A percentile compares a stretch with the other conserved stretches of the same genome.
Conservation (phyloP, 2,888 invertebrate species). For the Spatulosminthurus flaviceps region DNA sequence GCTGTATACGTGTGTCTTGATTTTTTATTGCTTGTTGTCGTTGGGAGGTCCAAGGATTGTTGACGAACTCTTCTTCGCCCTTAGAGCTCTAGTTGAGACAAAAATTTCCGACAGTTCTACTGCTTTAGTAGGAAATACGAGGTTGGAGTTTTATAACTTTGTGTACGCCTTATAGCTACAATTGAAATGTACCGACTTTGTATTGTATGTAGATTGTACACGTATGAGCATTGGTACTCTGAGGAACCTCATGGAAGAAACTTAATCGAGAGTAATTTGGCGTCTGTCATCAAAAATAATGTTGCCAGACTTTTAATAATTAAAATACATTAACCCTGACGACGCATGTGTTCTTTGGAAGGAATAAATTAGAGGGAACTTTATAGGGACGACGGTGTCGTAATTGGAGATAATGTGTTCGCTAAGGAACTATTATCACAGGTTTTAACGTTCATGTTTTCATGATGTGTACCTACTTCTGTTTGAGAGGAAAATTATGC, state of each 20-base stretch:
- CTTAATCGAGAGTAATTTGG: not conserved
- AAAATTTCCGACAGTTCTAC: conserved; percentile 21
- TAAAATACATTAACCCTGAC: conserved; percentile 39
- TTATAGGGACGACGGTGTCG: conserved; percentile 37
- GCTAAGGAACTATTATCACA: conserved; percentile 53
- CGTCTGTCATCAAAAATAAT: conserved; percentile 25
- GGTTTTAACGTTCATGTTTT: conserved; percentile 56
- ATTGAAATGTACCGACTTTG: not conserved
- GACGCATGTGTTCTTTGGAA: conserved; percentile 9
- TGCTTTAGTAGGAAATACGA: not conserved
- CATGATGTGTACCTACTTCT: conserved; percentile 43
- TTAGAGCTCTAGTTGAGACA: not conserved
- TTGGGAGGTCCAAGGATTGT: conserved; percentile 3
- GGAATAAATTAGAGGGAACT: conserved; percentile 39
- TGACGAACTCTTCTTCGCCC: not conserved
- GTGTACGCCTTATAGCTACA: no score
- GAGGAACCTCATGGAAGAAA: not conserved
- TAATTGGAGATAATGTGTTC: conserved; percentile 60
- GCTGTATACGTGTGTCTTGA: not conserved
- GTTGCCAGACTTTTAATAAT: conserved; percentile 37
- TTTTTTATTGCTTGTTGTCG: conserved; percentile 10
- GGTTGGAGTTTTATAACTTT: not conserved
- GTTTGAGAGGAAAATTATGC: not conserved
- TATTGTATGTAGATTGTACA: not conserved
- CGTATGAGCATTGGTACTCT: not conserved